phyloP scores from a whole-genome alignment of 1,140 invertebrate species.

The Danaus plexippus region DNA sequence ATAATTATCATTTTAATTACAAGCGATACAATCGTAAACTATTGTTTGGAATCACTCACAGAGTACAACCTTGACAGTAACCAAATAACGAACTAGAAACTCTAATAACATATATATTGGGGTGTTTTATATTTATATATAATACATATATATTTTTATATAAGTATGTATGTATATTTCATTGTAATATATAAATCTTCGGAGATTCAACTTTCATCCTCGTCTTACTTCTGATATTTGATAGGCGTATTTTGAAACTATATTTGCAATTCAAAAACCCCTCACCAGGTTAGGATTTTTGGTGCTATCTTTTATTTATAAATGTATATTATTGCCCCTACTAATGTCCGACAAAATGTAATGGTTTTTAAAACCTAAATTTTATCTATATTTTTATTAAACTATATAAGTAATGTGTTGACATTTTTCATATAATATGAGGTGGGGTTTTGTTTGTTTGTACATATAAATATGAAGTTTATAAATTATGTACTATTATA shows the following conservation, averaged over 20 bases:
- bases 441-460: too few relatives aligned
- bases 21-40: slow-evolving; percentile 49
- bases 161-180: slow-evolving; percentile 17
- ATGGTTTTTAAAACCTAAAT: background rate
- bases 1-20: slow-evolving; percentile 66
- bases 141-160: too few relatives aligned
- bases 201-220: slow-evolving; percentile 2
- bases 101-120: too few relatives aligned
- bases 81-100: slow-evolving; percentile 9
- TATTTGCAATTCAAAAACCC: slow-evolving; percentile 65
- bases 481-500: too few relatives aligned
- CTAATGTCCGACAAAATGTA: slow-evolving; percentile 26
- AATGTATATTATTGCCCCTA: slow-evolving; percentile 39
- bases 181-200: slow-evolving; percentile 7
- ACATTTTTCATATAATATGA: too few relatives aligned
- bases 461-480: too few relatives aligned
- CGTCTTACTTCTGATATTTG: slow-evolving; percentile 6
- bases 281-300: slow-evolving; percentile 49
- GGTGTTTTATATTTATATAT: too few relatives aligned
- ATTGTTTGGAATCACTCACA: slow-evolving; percentile 48
- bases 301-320: slow-evolving; percentile 69
- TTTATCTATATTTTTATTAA: background rate
- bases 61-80: slow-evolving; percentile 15
- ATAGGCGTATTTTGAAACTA: slow-evolving; percentile 14
- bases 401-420: too few relatives aligned